Base-by-base conservation (phyloP, 2,888 invertebrate species). In the Orthosia incerta region DNA sequence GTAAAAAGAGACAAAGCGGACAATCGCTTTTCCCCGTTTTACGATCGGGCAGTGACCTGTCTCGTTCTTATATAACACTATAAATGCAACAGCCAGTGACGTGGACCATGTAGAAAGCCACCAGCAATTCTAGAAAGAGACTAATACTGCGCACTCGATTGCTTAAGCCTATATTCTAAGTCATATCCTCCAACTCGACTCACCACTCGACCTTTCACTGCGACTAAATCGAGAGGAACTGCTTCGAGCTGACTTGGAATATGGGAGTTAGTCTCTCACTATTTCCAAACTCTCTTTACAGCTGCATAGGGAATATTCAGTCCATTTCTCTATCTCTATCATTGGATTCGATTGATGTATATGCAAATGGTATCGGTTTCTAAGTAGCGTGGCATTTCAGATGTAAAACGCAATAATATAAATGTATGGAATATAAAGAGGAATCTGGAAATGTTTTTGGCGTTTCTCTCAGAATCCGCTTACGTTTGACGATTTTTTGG, bases 371-470 rank as follows among this genome's bases (percentile, higher is more conserved):
- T 55, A 63, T 51, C 26, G 53, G 20, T 23, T 63, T 50, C 48
- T 31, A 59, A 78, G 39, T 39, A 39, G 5, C 13, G 18, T 51
- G 26, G 31, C 20, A 48, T 63, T 45, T 60, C n/a, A 51, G 9
- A 79, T 48, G 59, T 79, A 67, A 77, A 77, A 59, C 7, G 31
- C 50, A 67, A 56, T 78, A 60, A 78, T 77, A 60, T 45, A 79
- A 66, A 77, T 79, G 79, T 64, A 79, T 79, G 66, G 73, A 77
- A 79, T 79, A 79, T 77, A 57, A 62, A 77, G 18, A 62, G 62
- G 39, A 53, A 62, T 78, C 46, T 71, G n/a, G n/a, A n/a, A n/a
- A n/a, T n/a, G 39, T 39, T 56, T 71, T 23, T 51, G 79, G 23
- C 23, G 20, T 53, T 78, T 60, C 66, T 62, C 66, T 62, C 2